Evolutionary conservation across 2,888 invertebrate species (phyloP).

Genomic region (Halictus quadricinctus): DNA sequence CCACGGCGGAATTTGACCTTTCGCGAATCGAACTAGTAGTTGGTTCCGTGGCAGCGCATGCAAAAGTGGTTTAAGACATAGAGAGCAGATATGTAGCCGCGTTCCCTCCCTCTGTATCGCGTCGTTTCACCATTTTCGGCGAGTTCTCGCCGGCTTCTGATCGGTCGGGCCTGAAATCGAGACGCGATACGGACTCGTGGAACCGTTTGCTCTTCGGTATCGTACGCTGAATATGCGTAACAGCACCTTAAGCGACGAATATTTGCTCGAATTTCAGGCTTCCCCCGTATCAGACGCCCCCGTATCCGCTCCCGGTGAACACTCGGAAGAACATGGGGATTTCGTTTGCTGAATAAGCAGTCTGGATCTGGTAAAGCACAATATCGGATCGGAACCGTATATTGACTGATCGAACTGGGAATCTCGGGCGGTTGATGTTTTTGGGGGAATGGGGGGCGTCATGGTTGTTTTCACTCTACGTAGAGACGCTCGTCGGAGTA

Average conservation of each 20-base stretch:
- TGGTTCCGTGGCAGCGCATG: conserved; percentile 19
- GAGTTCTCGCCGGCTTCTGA: conserved; percentile 56
- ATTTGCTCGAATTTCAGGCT: conserved; percentile 53
- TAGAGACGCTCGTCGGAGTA: background rate
- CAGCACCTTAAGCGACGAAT: conserved; percentile 44
- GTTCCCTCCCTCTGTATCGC: background rate
- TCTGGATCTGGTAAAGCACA: background rate
- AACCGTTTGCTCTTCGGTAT: conserved; percentile 46
- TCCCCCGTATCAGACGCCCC: background rate
- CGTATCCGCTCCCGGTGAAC: background rate
- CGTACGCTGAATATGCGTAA: conserved; percentile 33
- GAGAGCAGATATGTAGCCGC: conserved; percentile 29
- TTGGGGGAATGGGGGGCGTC: background rate
- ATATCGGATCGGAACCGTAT: conserved; percentile 20
- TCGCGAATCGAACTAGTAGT: conserved; percentile 12
- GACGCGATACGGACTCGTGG: conserved; percentile 41
- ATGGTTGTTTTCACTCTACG: background rate
- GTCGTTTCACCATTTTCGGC: background rate
- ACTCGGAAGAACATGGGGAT: background rate
- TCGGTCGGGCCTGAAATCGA: conserved; percentile 60
- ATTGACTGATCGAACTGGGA: background rate
- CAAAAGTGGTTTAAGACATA: conserved; percentile 51
- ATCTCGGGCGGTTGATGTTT: background rate
- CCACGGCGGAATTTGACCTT: conserved; percentile 6
- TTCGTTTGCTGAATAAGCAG: conserved; percentile 43